A percentile compares a stretch with the other conserved stretches of the same genome.
These are phyloP conservation scores for Lacanobia wlatinum DNA, from an alignment of 2,888 invertebrate species.

Conservation along the genomic window DNA sequence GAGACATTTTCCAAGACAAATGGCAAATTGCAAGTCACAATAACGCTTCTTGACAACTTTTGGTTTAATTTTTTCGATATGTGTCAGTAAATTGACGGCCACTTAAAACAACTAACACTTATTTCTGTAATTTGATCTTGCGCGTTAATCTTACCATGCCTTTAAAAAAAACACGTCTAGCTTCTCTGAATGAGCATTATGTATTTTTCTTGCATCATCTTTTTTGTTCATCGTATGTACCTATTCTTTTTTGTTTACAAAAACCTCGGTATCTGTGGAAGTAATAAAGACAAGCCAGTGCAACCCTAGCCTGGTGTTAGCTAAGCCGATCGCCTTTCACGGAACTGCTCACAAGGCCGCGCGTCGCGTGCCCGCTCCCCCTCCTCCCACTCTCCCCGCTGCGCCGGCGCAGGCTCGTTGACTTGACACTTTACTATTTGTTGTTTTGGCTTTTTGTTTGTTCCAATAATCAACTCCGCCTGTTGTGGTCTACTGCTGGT, in stretches of 20 bases:
- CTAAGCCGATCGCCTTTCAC: slow-evolving; percentile 75
- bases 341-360: slow-evolving; percentile 76
- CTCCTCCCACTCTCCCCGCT: slow-evolving; percentile 33
- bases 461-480: background rate
- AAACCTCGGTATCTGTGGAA: background rate
- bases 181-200: background rate
- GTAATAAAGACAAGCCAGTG: slow-evolving; percentile 16
- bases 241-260: background rate
- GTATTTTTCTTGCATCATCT: background rate
- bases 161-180: background rate
- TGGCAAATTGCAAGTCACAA: too few relatives aligned
- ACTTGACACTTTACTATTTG: slow-evolving; percentile 40
- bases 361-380: slow-evolving; percentile 61
- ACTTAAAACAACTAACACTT: background rate
- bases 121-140: background rate
- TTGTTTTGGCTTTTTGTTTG: slow-evolving; percentile 31
- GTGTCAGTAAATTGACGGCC: background rate
- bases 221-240: background rate
- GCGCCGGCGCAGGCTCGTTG: slow-evolving; percentile 37
- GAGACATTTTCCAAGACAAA: background rate
- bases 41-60: too few relatives aligned
- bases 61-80: background rate
- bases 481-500: background rate
- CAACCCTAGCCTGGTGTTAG: slow-evolving; percentile 59
- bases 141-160: background rate